Percentiles rank a stretch among this genome's conserved stretches.
phyloP scores from a whole-genome alignment of 2,797 vertebrate species.

The Tragopan temminckii region DNA sequence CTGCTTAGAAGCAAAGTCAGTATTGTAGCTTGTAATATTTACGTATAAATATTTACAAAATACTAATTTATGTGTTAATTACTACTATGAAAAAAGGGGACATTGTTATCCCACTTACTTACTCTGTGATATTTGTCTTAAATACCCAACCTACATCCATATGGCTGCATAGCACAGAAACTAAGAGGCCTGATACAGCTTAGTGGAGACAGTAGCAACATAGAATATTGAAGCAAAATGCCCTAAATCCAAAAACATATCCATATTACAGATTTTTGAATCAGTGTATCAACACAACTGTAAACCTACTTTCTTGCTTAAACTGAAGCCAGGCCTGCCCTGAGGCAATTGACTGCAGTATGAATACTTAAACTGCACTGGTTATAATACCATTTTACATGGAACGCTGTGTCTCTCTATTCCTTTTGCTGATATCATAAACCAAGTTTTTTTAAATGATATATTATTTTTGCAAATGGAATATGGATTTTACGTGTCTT shows the following conservation, averaged over 20 bases:
- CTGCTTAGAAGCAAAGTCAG: neutral
- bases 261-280: neutral
- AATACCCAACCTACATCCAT: neutral
- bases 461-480: neutral
- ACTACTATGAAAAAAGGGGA: neutral
- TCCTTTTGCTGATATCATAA: neutral
- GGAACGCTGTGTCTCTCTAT: neutral
- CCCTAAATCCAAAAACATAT: neutral
- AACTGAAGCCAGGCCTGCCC: neutral
- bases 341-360: neutral
- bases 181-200: neutral
- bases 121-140: neutral
- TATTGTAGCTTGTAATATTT: neutral
- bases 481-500: neutral
- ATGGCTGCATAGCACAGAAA: neutral
- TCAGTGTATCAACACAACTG: neutral
- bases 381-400: neutral
- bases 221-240: neutral
- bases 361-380: neutral
- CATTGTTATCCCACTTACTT: neutral
- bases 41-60: neutral
- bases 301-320: neutral
- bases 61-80: neutral
- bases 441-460: neutral
- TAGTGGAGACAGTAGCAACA: neutral